A percentile compares a stretch with the other conserved stretches of the same genome.
Evolutionary conservation across 2,113 vertebrate species (phyloP).

Genomic region (Oxyura jamaicensis): DNA sequence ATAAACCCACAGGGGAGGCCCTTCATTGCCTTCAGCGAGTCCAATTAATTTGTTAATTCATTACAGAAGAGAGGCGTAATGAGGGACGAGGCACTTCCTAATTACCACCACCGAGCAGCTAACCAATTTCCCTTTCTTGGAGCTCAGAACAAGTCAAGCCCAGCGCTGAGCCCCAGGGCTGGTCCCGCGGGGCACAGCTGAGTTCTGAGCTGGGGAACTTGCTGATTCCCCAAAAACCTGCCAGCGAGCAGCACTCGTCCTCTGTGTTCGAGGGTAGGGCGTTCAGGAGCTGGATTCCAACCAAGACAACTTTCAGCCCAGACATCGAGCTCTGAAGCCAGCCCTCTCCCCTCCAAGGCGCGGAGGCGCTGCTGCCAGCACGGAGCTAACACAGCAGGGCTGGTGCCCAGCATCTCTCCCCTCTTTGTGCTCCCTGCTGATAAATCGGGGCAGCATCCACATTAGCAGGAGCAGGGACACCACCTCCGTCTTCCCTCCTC

Average conservation of each 20-base stretch:
- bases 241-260: accelerated
- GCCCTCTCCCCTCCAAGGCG: background rate
- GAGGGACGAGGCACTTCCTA: background rate
- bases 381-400: background rate
- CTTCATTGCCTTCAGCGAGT: background rate
- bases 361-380: too few relatives aligned
- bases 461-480: background rate
- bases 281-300: background rate
- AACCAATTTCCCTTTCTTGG: background rate
- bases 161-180: too few relatives aligned
- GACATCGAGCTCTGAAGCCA: accelerated
- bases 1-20: background rate
- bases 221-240: background rate
- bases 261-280: accelerated
- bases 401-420: background rate
- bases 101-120: background rate
- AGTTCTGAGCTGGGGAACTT: background rate
- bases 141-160: background rate
- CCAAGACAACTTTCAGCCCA: background rate
- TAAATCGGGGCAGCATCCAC: background rate
- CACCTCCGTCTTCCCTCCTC: too few relatives aligned
- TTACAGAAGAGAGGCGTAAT: background rate
- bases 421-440: background rate
- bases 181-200: background rate
- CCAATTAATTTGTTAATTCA: background rate